Evolutionary conservation across 2,888 invertebrate species (phyloP).

Genomic region (Caenorhabditis sp.): DNA sequence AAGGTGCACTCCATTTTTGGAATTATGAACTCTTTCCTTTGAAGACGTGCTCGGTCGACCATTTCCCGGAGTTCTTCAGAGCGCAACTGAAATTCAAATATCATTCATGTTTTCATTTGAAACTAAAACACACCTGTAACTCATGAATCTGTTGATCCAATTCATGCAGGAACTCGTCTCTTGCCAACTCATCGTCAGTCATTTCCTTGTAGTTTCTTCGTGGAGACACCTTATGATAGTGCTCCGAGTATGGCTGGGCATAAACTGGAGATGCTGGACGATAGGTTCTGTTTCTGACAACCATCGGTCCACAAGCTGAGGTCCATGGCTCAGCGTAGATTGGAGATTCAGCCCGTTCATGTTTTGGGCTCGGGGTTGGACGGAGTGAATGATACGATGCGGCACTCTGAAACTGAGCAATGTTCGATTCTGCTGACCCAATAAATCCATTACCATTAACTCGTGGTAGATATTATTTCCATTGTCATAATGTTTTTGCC

Average conservation of each 20-base stretch:
- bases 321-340: slow-evolving; percentile 74
- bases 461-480: slow-evolving; percentile 69
- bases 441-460: slow-evolving; percentile 56
- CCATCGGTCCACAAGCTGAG: slow-evolving; percentile 57
- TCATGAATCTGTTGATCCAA: slow-evolving; percentile 72
- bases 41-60: slow-evolving; percentile 67
- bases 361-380: slow-evolving; percentile 59
- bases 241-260: slow-evolving; percentile 57
- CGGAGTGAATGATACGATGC: slow-evolving; percentile 45
- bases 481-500: slow-evolving; percentile 59
- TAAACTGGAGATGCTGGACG: slow-evolving; percentile 62
- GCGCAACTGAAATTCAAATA: slow-evolving; percentile 58
- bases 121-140: slow-evolving; percentile 55
- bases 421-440: neutral
- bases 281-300: slow-evolving; percentile 56
- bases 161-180: slow-evolving; percentile 69
- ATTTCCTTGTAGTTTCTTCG: slow-evolving; percentile 44
- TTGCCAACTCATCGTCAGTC: slow-evolving; percentile 63
- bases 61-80: slow-evolving; percentile 72
- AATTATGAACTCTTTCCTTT: slow-evolving; percentile 64
- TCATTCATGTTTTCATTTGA: neutral
- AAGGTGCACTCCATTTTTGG: slow-evolving; percentile 73
- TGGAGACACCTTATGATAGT: slow-evolving; percentile 49
- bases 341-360: slow-evolving; percentile 58
- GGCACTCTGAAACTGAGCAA: slow-evolving; percentile 29